phyloP scores from a whole-genome alignment of 2,797 vertebrate genomes.

The Hylomyscus alleni region DNA sequence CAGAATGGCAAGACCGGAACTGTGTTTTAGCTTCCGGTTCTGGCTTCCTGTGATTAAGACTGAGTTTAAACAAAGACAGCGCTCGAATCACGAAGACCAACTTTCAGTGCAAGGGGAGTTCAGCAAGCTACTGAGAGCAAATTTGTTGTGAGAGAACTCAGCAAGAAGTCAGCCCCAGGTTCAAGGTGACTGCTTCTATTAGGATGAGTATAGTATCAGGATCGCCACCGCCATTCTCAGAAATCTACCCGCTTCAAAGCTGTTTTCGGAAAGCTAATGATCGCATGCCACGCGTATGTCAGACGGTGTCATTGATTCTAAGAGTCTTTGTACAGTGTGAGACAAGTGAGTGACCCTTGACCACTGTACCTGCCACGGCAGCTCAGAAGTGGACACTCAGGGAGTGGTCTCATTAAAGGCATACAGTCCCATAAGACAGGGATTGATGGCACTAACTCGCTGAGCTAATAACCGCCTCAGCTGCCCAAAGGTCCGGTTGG shows the following conservation, averaged over 20 bases:
- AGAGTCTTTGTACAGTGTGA: not conserved
- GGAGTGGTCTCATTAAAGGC: slow-evolving; percentile 84
- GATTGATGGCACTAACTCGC: slow-evolving; percentile 85
- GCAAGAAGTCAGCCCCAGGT: not conserved
- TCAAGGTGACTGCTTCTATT: slow-evolving; percentile 52
- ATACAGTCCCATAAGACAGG: slow-evolving; percentile 79
- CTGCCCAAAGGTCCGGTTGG: slow-evolving; percentile 80
- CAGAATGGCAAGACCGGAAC: slow-evolving; percentile 1
- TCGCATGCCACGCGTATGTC: slow-evolving; percentile 59
- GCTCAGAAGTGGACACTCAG: slow-evolving; percentile 73
- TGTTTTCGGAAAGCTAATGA: slow-evolving; percentile 69
- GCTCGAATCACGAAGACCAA: slow-evolving; percentile 16
- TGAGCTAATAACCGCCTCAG: slow-evolving; percentile 84
- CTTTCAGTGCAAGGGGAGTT: slow-evolving; percentile 12
- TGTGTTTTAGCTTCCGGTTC: slow-evolving; percentile 32
- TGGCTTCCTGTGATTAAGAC: not conserved
- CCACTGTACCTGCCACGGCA: slow-evolving; percentile 33
- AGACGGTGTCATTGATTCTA: slow-evolving; percentile 63
- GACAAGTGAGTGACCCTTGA: slow-evolving; percentile 6
- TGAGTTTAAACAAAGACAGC: slow-evolving; percentile 65
- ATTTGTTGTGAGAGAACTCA: not conserved
- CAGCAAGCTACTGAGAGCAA: slow-evolving; percentile 60
- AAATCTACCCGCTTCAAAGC: slow-evolving; percentile 14
- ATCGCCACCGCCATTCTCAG: slow-evolving; percentile 40
- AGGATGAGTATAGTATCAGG: not conserved